Conservation (phyloP, 2,888 invertebrate genomes). For the Drosophila tripunctata region DNA sequence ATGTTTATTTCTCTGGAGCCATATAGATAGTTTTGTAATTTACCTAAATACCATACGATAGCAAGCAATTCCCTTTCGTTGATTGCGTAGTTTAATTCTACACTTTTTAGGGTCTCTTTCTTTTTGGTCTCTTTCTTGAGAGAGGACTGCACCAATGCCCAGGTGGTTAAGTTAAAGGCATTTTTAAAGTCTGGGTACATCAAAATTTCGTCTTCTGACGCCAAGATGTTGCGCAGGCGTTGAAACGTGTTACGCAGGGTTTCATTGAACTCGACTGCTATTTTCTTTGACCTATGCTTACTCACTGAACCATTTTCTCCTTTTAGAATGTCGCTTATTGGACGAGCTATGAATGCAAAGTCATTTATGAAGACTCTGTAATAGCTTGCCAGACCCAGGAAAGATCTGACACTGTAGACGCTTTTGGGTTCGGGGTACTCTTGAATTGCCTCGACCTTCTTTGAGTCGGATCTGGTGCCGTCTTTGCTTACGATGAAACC, state of each 20-base stretch:
- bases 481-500: slow-evolving; percentile 8
- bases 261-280: background rate
- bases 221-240: slow-evolving; percentile 1
- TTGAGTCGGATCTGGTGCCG: background rate
- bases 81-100: slow-evolving; percentile 12
- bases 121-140: slow-evolving; percentile 10
- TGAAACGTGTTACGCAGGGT: background rate
- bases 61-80: slow-evolving; percentile 21
- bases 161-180: slow-evolving; percentile 6
- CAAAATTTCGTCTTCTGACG: slow-evolving; percentile 7
- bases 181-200: slow-evolving; percentile 2
- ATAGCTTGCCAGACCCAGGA: slow-evolving; percentile 8
- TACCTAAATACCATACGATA: slow-evolving; percentile 3
- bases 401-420: background rate
- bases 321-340: background rate
- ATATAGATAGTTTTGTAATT: slow-evolving; percentile 11
- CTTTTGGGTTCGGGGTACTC: slow-evolving; percentile 5
- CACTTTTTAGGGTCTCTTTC: slow-evolving; percentile 9
- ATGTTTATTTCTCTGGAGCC: background rate
- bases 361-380: slow-evolving; percentile 10
- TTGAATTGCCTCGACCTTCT: slow-evolving; percentile 6
- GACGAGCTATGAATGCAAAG: background rate
- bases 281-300: background rate
- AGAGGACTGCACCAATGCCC: slow-evolving; percentile 11
- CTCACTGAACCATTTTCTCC: background rate